These are phyloP conservation scores for Phoebastria nigripes DNA, from an alignment of 2,797 vertebrate species.

Conservation along the genomic window DNA sequence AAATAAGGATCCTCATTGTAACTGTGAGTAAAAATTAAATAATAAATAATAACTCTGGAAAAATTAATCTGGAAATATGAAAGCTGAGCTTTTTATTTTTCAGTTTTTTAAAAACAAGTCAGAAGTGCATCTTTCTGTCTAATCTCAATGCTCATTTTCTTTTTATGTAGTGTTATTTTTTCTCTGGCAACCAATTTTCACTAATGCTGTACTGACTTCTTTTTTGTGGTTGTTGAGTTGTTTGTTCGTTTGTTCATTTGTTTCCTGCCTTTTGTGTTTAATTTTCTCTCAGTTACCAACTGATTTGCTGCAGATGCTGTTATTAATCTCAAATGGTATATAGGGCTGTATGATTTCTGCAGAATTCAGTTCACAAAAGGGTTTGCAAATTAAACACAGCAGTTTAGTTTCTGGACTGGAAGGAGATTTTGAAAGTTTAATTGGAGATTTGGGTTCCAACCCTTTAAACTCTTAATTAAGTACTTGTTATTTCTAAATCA, in stretches of 20 bases:
- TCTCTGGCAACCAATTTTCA: not conserved
- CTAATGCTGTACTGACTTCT: not conserved
- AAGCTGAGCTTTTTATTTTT: not conserved
- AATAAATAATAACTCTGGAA: not conserved
- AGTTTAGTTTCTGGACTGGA: not conserved
- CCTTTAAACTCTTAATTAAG: not conserved
- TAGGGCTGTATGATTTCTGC: not conserved
- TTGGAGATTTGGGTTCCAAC: not conserved
- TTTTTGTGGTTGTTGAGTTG: not conserved
- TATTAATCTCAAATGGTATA: not conserved
- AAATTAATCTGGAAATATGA: not conserved
- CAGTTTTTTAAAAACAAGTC: not conserved
- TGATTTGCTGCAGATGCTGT: not conserved
- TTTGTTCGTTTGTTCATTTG: not conserved
- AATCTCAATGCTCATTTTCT: not conserved
- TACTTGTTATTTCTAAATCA: not conserved
- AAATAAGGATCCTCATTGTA: not conserved
- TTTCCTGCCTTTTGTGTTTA: not conserved
- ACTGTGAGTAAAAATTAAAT: not conserved
- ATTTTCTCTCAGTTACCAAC: not conserved
- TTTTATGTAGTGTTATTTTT: not conserved
- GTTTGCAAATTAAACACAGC: not conserved
- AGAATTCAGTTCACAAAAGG: not conserved
- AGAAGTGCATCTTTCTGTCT: not conserved
- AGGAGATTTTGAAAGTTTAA: not conserved